phyloP scores from a whole-genome alignment of 1,140 invertebrate species.

The Drosophila littoralis region DNA sequence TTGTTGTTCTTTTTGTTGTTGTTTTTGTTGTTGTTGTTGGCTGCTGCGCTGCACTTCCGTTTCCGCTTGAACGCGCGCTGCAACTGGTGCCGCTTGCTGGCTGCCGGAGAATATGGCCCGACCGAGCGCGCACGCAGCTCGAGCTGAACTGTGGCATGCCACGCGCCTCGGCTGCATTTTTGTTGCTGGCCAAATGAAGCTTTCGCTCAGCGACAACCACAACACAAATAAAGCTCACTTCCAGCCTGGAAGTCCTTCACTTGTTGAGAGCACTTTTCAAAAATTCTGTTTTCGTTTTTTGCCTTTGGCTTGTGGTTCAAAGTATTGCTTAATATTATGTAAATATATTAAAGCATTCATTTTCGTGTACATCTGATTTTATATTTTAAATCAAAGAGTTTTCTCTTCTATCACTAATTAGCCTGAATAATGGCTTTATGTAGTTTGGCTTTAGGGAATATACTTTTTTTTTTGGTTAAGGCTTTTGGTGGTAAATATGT shows the following conservation, averaged over 20 bases:
- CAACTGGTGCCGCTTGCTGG: constrained; percentile 32
- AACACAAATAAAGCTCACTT: constrained; percentile 28
- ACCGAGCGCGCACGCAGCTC: constrained; percentile 70
- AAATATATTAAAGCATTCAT: too few species aligned
- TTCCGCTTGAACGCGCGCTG: constrained; percentile 59
- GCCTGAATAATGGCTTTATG: too few species aligned
- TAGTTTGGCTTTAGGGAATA: too few species aligned
- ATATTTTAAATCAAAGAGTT: too few species aligned
- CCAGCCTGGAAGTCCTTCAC: constrained; percentile 34
- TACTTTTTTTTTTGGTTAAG: too few species aligned
- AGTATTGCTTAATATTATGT: neutral
- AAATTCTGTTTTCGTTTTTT: constrained; percentile 4
- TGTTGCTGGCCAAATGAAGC: constrained; percentile 33
- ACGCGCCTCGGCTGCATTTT: constrained; percentile 38
- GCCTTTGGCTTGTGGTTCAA: neutral
- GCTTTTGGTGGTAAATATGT: too few species aligned
- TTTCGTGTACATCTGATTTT: too few species aligned
- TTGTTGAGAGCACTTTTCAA: neutral
- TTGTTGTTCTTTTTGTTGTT: constrained; percentile 11
- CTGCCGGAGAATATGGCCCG: constrained; percentile 42
- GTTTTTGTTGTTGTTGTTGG: constrained; percentile 8
- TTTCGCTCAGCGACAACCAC: constrained; percentile 11
- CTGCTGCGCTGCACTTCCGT: constrained; percentile 68
- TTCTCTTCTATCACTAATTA: too few species aligned
- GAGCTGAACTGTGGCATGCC: constrained; percentile 66